phyloP scores from a whole-genome alignment of 2,888 invertebrate species.

The Orthonevra nobilis region DNA sequence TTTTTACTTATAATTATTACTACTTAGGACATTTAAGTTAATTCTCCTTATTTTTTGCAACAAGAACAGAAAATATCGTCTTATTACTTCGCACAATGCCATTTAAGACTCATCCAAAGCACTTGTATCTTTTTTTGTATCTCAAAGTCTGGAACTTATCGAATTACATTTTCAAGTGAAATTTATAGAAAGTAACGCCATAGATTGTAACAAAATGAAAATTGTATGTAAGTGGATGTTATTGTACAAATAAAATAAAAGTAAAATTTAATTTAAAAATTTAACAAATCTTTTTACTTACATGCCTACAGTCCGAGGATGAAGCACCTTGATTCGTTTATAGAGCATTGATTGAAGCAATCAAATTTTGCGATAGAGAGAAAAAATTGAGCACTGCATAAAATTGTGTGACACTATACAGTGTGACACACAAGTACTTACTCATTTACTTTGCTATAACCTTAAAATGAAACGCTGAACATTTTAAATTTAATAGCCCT shows the following conservation, averaged over 20 bases:
- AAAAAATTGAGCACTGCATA: no score
- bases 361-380: no score
- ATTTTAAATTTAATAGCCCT: no score
- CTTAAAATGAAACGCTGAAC: no score
- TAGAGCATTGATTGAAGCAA: no score
- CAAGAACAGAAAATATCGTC: conserved; percentile 18
- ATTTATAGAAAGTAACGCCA: conserved; percentile 57
- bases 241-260: conserved; percentile 65
- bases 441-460: no score
- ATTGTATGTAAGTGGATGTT: conserved; percentile 55
- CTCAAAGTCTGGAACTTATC: no score
- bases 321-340: no score
- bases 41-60: conserved; percentile 23
- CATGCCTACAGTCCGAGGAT: no score
- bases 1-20: conserved; percentile 23
- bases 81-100: conserved; percentile 28
- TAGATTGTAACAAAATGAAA: conserved; percentile 46
- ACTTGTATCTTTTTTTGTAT: conserved; percentile 12
- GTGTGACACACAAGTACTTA: no score
- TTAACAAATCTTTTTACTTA: no score
- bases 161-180: conserved; percentile 40
- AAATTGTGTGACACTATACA: no score
- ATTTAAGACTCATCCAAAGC: conserved; percentile 10
- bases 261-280: conserved; percentile 14
- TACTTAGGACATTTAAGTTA: conserved; percentile 54